Evolutionary conservation across 2,113 vertebrate genomes (phyloP), one percentile per base, ranked within the genome.

Genomic region (Indicator maculatus): DNA sequence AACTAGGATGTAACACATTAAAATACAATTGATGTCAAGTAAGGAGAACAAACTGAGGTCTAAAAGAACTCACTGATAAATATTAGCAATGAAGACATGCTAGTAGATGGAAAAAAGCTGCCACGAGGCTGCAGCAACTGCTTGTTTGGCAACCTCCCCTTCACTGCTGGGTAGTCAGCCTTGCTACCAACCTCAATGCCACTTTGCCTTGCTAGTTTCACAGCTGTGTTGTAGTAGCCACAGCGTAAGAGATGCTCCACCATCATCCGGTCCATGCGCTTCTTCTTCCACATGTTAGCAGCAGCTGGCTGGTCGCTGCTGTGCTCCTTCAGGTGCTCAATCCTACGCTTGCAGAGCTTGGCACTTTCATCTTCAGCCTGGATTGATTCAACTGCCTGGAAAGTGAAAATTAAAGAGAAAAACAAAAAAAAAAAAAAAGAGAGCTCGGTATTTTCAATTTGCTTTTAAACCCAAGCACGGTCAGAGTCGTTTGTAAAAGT

Each of bases 201-300:
- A 11, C 99, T 99, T 95, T 99, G 99, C 31, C 98, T 98, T 2
- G 99, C 99, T 74, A 99, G 97, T 95, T 99, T 99, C 11, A 99
- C 99, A 3, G 99, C 99, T 0, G 99, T 99, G 97, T 98, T 99
- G 97, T 99, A 99, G 97, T 99, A 99, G 86, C 99, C 99, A 3
- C 99, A 99, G 93, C 99, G 99, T 38, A 99, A 97, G 61, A 99
- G 98, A 61, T 99, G 99, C 53, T 99, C 99, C 96, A 99, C 99
- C 99, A 99, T 99, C 99, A 99, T 99, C 33, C 99, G 99, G 93
- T 99, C 99, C 99, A 99, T 99, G 67, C 99, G 98, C 28, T 99
- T 99, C 97, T 99, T 98, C 98, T 99, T 99, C 99, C 99, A 99
- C 97, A 99, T 97, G 92, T 98, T 98, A 56, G 98, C 99, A 0